Evolutionary conservation across 2,113 vertebrate species (phyloP), one percentile per base, ranked within the genome.

Genomic region (Phyllostomus discolor): DNA sequence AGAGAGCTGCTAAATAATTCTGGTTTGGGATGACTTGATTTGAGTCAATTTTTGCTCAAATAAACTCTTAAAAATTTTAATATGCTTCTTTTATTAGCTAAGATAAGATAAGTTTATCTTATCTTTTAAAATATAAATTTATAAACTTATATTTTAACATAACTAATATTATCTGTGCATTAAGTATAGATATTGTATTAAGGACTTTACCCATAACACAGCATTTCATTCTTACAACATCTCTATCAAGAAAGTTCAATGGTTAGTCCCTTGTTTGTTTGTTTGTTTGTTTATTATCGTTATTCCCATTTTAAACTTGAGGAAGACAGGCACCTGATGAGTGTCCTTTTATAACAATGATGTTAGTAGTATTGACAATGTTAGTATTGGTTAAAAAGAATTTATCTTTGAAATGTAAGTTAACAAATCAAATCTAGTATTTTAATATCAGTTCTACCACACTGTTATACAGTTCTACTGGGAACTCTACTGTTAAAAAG

Each of bases 321-420:
- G 35, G 43, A 82, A 73, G 31, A 43, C 1, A 35, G 66, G 24
- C 57, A 59, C 57, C 69, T 50, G 80, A 28, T 24, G 35, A 66
- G 31, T 24, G 19, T 95, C 83, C 85, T 93, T 93, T 59, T 64
- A 38, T 84, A 87, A 81, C 73, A 64, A 70, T 79, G 57, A 76
- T 92, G 3, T 33, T 28, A 75, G 69, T 10, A 10, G 28, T 76
- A 50, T 41, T 35, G 72, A 92, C n/a, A 95, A 46, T 14, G 26
- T 93, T 73, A 54, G 33, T 17, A 22, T 10, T 57, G 15, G 35
- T 79, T 81, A 85, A 82, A 88, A 33, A 91, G 73, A 64, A 80
- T 84, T 87, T 95, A 62, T 52, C 57, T 85, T 82, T 91, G 43
- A 97, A 89, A 97, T 84, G 59, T 10, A 84, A 94, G 75, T 84